These are phyloP conservation scores for Drosophila falleni DNA, from an alignment of 2,888 invertebrate genomes.

Conservation along the genomic window DNA sequence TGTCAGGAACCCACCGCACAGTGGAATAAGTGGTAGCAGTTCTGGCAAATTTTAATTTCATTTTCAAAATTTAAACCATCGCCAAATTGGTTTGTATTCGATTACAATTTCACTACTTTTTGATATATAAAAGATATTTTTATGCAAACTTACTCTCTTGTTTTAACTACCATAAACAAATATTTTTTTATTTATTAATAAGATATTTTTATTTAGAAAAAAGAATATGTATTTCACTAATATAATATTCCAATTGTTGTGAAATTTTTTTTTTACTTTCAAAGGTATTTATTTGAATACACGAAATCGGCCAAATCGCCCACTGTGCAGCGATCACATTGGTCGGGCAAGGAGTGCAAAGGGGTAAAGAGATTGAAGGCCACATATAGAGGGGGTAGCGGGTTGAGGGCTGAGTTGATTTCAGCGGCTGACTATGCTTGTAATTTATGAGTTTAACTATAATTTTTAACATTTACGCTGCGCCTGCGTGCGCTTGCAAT, in stretches of 20 bases:
- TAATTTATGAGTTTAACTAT: constrained; percentile 83
- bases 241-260: too few species aligned
- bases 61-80: background rate
- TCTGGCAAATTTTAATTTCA: background rate
- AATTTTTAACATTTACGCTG: constrained; percentile 83
- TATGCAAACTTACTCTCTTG: too few species aligned
- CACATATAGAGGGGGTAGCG: background rate
- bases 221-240: too few species aligned
- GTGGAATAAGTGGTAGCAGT: background rate
- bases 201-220: too few species aligned
- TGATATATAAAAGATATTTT: too few species aligned
- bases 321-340: constrained; percentile 36
- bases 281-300: background rate
- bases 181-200: too few species aligned
- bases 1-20: constrained; percentile 61
- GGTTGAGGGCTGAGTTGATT: constrained; percentile 33
- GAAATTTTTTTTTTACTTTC: too few species aligned
- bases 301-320: background rate
- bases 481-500: constrained; percentile 83
- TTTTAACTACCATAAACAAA: too few species aligned
- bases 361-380: background rate
- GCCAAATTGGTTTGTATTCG: too few species aligned
- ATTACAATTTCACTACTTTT: too few species aligned
- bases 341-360: background rate
- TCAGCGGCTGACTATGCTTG: constrained; percentile 69